A percentile compares a stretch with the other conserved stretches of the same genome.
phyloP scores from a whole-genome alignment of 2,888 invertebrate genomes.

The Agrochola macilenta region DNA sequence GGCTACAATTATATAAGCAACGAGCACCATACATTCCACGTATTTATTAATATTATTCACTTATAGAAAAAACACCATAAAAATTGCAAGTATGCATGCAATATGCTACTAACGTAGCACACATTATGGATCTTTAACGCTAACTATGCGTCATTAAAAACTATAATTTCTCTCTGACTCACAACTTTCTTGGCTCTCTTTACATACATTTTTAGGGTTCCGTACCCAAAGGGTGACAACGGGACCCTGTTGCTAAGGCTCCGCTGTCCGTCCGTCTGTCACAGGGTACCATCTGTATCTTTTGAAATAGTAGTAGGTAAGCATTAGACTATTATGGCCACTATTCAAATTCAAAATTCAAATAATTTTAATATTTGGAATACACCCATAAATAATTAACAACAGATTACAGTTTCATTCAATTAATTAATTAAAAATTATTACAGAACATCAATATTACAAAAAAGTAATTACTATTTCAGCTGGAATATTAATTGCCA shows the following conservation, averaged over 20 bases:
- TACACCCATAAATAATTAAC: too few species aligned
- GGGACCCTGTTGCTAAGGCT: not conserved
- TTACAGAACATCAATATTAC: too few species aligned
- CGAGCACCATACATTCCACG: constrained; percentile 20
- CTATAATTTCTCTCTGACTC: constrained; percentile 23
- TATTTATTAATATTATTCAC: constrained; percentile 25
- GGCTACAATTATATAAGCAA: constrained; percentile 4
- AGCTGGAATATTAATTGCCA: too few species aligned
- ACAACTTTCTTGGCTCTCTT: constrained; percentile 7
- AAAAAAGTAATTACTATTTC: too few species aligned
- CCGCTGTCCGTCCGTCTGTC: not conserved
- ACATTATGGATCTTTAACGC: not conserved
- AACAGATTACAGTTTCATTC: too few species aligned
- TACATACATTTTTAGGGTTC: not conserved
- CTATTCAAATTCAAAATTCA: too few species aligned
- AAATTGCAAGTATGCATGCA: constrained; percentile 50
- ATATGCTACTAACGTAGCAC: constrained; percentile 18
- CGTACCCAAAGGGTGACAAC: not conserved
- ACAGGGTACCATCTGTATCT: not conserved
- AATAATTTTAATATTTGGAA: too few species aligned
- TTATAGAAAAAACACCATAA: constrained; percentile 23
- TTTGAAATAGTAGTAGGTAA: not conserved
- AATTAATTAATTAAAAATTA: too few species aligned
- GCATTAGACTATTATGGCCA: not conserved
- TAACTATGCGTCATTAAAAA: constrained; percentile 24